A percentile compares a stretch with the other conserved stretches of the same genome.
Conservation (phyloP, 2,888 invertebrate genomes). For the Lithosia quadra region DNA sequence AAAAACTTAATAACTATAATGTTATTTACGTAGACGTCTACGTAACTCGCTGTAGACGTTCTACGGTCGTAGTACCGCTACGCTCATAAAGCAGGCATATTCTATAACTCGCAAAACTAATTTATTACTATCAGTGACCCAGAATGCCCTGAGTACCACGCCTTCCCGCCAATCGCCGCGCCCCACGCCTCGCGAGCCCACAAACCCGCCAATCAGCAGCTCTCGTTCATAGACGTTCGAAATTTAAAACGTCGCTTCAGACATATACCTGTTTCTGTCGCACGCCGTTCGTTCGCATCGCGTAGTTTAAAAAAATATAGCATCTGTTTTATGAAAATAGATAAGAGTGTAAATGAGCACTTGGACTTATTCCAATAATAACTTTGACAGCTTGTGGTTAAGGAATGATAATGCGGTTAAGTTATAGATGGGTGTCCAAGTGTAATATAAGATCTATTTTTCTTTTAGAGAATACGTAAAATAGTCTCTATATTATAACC, state of each 20-base stretch:
- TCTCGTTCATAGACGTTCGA: slow-evolving; percentile 67
- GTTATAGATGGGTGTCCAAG: not conserved
- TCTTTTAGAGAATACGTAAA: not conserved
- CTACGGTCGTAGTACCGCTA: slow-evolving; percentile 72
- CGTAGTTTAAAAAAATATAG: slow-evolving; percentile 16
- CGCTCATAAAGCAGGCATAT: slow-evolving; percentile 64
- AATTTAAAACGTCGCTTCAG: slow-evolving; percentile 71
- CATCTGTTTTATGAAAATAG: slow-evolving; percentile 24
- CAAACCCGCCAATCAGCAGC: slow-evolving; percentile 81
- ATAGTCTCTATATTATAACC: too few relatives aligned
- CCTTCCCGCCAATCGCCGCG: slow-evolving; percentile 73
- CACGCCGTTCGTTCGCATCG: slow-evolving; percentile 52
- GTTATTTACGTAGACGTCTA: slow-evolving; percentile 35
- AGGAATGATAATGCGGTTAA: not conserved
- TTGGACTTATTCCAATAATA: not conserved
- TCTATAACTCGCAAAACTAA: slow-evolving; percentile 70
- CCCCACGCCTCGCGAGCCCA: slow-evolving; percentile 75
- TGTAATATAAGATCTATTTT: too few relatives aligned
- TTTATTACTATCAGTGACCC: slow-evolving; percentile 73
- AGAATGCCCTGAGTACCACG: slow-evolving; percentile 70
- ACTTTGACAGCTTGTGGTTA: not conserved
- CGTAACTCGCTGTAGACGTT: slow-evolving; percentile 52
- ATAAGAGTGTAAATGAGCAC: not conserved
- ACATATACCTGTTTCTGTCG: slow-evolving; percentile 75
- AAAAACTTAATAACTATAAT: slow-evolving; percentile 22